Percentiles rank a stretch among this genome's conserved stretches.
These are phyloP conservation scores for Thomomys bottae DNA, from an alignment of 2,113 vertebrate species.

Conservation along the genomic window DNA sequence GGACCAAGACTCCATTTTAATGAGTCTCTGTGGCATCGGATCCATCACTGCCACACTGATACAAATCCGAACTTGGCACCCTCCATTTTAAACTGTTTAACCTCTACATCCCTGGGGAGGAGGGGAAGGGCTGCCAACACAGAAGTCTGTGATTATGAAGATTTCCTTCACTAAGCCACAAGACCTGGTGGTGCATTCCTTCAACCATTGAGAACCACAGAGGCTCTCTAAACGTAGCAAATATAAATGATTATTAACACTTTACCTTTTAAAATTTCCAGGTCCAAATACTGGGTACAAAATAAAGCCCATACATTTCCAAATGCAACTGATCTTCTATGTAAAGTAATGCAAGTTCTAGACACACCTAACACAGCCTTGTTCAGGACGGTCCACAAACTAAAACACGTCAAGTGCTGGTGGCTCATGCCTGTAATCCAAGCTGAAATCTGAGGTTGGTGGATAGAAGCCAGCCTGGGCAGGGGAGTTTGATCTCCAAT, in stretches of 20 bases:
- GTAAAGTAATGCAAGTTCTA: neutral
- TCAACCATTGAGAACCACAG: neutral
- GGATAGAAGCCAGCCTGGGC: too few species aligned
- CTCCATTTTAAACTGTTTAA: slow-evolving; percentile 57
- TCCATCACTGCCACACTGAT: slow-evolving; percentile 59
- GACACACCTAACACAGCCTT: neutral
- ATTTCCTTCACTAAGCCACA: neutral
- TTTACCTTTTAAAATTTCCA: neutral
- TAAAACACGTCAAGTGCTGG: too few species aligned
- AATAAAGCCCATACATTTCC: neutral
- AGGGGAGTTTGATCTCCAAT: too few species aligned
- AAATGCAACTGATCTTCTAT: neutral
- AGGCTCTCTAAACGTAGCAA: neutral
- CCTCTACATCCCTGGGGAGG: neutral
- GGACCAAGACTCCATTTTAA: slow-evolving; percentile 43
- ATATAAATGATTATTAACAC: neutral
- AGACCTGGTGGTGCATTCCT: neutral
- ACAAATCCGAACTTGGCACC: slow-evolving; percentile 60
- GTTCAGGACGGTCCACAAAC: too few species aligned
- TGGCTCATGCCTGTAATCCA: too few species aligned
- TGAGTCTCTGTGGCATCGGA: slow-evolving; percentile 54
- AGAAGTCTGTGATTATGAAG: slow-evolving; percentile 16
- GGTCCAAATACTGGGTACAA: neutral
- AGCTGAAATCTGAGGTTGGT: too few species aligned
- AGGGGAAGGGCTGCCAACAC: neutral